Conservation (phyloP, 2,113 vertebrate genomes). For the Nymphicus hollandicus region DNA sequence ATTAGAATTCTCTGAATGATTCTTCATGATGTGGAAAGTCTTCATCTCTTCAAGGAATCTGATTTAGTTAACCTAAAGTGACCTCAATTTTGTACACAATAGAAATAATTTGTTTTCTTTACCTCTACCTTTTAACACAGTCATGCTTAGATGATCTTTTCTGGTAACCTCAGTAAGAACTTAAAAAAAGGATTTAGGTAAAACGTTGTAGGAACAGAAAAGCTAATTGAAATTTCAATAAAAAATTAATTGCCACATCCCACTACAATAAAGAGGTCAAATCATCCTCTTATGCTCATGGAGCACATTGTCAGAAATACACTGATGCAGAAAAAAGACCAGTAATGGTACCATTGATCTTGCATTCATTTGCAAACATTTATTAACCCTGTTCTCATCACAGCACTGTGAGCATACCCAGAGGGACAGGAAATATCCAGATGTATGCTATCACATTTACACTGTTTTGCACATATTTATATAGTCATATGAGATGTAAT, state of each 20-base stretch:
- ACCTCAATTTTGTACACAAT: conserved; percentile 81
- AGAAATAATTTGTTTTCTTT: conserved; percentile 77
- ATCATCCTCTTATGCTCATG: conserved; percentile 40
- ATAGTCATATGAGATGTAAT: neutral
- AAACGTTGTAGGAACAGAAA: conserved; percentile 71
- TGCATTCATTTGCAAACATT: conserved; percentile 44
- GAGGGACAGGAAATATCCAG: neutral
- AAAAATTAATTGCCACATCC: conserved; percentile 75
- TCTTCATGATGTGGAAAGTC: conserved; percentile 70
- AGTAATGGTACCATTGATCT: conserved; percentile 40
- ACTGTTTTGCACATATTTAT: neutral
- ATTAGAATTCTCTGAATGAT: conserved; percentile 76
- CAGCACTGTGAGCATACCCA: neutral
- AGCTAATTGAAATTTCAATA: conserved; percentile 75
- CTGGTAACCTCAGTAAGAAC: conserved; percentile 57
- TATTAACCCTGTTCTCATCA: conserved; percentile 26
- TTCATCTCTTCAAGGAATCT: conserved; percentile 72
- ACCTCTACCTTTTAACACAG: conserved; percentile 69
- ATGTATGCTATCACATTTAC: neutral
- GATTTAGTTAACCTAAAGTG: conserved; percentile 76
- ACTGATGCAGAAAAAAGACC: conserved; percentile 56
- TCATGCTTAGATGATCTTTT: conserved; percentile 66
- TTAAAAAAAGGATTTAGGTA: conserved; percentile 68
- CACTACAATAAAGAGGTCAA: conserved; percentile 69
- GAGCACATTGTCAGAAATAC: conserved; percentile 56